Base-by-base conservation (phyloP, 2,888 invertebrate genomes). In the Xestia xanthographa region DNA sequence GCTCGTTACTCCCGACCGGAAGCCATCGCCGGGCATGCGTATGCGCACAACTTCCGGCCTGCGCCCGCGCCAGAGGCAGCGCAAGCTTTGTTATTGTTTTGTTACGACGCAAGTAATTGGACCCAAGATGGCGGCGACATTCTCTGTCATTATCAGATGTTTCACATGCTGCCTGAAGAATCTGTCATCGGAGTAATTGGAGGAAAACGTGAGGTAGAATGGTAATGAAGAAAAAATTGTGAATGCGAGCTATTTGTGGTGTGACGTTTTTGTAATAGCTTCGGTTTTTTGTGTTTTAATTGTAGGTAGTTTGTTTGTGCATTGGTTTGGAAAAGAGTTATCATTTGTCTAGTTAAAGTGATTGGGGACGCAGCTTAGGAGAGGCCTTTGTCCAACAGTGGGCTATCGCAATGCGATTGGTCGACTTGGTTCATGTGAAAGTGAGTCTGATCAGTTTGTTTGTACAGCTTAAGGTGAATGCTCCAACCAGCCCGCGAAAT, bases 11-110 rank as follows among this genome's bases (percentile, higher is more conserved):
- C 73, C 79, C 77, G 65, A 73, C 72, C 87, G 88, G 87, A 88
- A 87, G 83, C 70, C 66, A 75, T 60, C 69, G 70, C 69, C 79
- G 26, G 82, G 77, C 81, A 82, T 75, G 88, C 88, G 81, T 82
- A 87, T 79, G 87, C 87, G 77, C 84, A 78, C 79, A 80, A 87
- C 88, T 87, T 87, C 87, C 87, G 79, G 82, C 53, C 38, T 56
- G 60, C 62, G 60, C 38, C 76, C 66, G 62, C 66, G 45, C 88
- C 79, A 67, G 80, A 71, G 76, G 70, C 82, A 56, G 60, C 26
- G 74, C 71, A 66, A 77, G 75, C 62, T 84, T 80, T 86, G 82
- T 87, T 88, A 88, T 87, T 88, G 87, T 86, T 86, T 86, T 86
- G 86, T 83, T 77, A 82, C 86, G 68, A 77, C 71, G 68, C 76